phyloP scores from a whole-genome alignment of 2,797 vertebrate species.

The Denticeps clupeoides region DNA sequence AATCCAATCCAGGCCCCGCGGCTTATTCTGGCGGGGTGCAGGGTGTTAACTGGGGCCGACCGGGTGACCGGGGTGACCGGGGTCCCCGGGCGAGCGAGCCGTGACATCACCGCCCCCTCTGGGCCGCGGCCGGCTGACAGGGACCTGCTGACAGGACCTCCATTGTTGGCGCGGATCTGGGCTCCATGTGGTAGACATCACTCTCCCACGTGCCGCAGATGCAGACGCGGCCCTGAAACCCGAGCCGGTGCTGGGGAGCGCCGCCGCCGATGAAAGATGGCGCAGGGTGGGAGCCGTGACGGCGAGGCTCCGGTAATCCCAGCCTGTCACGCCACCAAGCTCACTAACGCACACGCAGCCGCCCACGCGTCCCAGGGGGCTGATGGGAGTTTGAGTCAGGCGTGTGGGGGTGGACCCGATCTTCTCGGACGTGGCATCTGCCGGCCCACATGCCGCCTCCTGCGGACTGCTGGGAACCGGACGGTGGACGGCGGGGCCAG shows the following conservation, averaged over 20 bases:
- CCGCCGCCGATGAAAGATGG: constrained; percentile 69
- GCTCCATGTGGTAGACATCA: constrained; percentile 75
- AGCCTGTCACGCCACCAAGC: constrained; percentile 48
- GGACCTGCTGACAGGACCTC: constrained; percentile 55
- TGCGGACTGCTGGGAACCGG: too few relatives aligned
- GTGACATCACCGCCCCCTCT: constrained; percentile 30
- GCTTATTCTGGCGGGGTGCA: constrained; percentile 20
- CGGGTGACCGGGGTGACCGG: constrained; percentile 2
- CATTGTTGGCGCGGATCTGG: constrained; percentile 61
- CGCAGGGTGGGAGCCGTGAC: constrained; percentile 44
- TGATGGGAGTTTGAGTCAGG: constrained; percentile 39
- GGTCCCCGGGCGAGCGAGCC: constrained; percentile 34
- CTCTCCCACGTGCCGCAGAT: constrained; percentile 65
- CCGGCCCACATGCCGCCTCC: too few relatives aligned
- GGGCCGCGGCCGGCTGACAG: constrained; percentile 3
- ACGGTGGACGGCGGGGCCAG: too few relatives aligned
- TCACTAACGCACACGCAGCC: constrained; percentile 7
- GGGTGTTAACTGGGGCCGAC: constrained; percentile 39
- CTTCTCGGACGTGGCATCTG: too few relatives aligned
- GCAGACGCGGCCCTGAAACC: constrained; percentile 61
- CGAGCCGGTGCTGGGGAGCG: constrained; percentile 58
- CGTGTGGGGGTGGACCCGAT: constrained; percentile 40
- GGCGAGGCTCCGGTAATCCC: constrained; percentile 51
- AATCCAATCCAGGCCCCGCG: constrained; percentile 34
- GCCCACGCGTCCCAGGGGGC: constrained; percentile 28